Base-by-base conservation (phyloP, 2,113 vertebrate genomes). In the Marmota flaviventris region DNA sequence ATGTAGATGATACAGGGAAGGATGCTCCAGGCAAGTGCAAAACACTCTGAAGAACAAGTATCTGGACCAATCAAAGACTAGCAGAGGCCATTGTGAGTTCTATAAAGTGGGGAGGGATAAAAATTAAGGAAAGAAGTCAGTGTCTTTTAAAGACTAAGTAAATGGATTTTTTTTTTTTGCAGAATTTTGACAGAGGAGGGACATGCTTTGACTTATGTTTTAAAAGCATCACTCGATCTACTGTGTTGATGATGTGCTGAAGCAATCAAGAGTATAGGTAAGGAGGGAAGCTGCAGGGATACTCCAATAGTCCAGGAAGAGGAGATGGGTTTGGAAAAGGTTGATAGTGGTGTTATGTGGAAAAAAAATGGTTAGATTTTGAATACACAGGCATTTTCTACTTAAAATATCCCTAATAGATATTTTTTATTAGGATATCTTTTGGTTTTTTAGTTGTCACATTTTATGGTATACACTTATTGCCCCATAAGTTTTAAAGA, bases 351-450 rank as follows among this genome's bases (percentile, higher is more conserved):
- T 89, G 34, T 76, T 48, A 78, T 29, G 4, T 61, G 20, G 39
- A 92, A 93, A 77, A 39, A 37, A 89, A 89, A 18, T 76, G 5
- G 4, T 70, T 89, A n/a, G 10, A 8, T 72, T 89, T 95, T 95
- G 34, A 70, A 70, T 72, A 76, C 24, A 56, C 4, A 48, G 5
- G 32, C n/a, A 45, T 37, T 70, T 81, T 29, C 12, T 75, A 65
- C 63, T 37, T 4, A 72, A 91, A 81, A 69, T 63, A n/a, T 85
- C 11, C 25, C 34, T 75, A 61, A 51, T 65, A 87, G 73, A 61
- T 94, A 65, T 90, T 95, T 78, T 37, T 24, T 6, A 87, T 42
- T 39, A 76, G 67, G 76, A 16, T 8, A 67, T 2, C 12, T 81
- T n/a, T 73, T 96, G 39, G 11, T 81, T 73, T 89, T 95, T 75